Conservation (phyloP, 2,888 invertebrate genomes). For the Sphinx pinastri region DNA sequence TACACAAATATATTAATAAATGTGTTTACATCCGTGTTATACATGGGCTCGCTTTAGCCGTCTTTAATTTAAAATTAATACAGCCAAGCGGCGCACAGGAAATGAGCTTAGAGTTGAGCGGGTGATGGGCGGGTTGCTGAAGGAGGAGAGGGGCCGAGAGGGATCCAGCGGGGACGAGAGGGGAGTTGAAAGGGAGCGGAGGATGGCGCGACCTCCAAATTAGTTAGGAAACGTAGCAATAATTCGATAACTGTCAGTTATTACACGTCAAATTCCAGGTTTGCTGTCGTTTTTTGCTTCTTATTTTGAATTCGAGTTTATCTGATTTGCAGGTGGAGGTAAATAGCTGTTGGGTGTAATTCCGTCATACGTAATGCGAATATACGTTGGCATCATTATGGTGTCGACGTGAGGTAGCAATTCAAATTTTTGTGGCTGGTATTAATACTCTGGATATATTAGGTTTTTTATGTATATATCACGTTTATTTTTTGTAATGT, state of each 20-base stretch:
- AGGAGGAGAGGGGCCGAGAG: conserved; percentile 31
- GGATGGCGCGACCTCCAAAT: conserved; percentile 57
- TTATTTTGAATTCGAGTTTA: conserved; percentile 27
- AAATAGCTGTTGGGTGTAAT: background rate
- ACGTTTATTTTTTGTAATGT: too few relatives aligned
- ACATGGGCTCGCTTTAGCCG: conserved; percentile 40
- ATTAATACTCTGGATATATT: background rate
- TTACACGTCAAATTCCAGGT: conserved; percentile 40
- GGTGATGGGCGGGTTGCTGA: conserved; percentile 45
- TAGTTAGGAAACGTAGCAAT: conserved; percentile 60
- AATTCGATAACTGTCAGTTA: conserved; percentile 58
- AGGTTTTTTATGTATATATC: too few relatives aligned
- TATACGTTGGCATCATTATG: background rate
- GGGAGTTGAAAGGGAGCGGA: conserved; percentile 36
- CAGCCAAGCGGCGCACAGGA: conserved; percentile 87
- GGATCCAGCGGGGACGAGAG: conserved; percentile 35
- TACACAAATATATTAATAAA: conserved; percentile 21
- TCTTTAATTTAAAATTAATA: conserved; percentile 88
- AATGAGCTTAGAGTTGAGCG: conserved; percentile 86
- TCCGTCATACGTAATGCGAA: background rate
- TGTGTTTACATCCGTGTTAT: conserved; percentile 25
- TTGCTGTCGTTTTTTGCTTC: conserved; percentile 19
- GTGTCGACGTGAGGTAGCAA: background rate
- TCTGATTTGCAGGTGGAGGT: conserved; percentile 10
- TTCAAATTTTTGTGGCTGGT: background rate